phyloP scores from a whole-genome alignment of 2,797 vertebrate genomes.

The Margarornis squamiger region DNA sequence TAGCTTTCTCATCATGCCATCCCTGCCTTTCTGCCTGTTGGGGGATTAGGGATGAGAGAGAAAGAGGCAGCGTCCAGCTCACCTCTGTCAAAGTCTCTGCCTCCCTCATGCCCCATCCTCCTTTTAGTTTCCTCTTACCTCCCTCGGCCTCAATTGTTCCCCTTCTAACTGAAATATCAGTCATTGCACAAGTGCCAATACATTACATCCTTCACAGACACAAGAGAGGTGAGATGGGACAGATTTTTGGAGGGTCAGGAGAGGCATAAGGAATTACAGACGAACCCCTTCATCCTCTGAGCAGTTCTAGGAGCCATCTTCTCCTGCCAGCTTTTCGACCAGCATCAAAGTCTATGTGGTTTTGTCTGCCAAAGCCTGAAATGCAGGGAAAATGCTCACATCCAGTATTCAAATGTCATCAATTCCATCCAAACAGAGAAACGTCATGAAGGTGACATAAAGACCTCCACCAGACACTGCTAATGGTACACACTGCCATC shows the following conservation, averaged over 20 bases:
- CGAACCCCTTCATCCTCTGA: background rate
- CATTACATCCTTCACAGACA: background rate
- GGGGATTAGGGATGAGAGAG: background rate
- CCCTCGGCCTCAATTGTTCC: background rate
- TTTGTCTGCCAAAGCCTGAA: background rate
- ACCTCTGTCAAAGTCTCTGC: background rate
- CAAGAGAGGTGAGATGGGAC: background rate
- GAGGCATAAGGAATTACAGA: background rate
- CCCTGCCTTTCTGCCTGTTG: background rate
- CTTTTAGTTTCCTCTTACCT: background rate
- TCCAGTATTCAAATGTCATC: background rate
- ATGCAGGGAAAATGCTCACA: background rate
- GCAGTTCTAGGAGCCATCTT: background rate
- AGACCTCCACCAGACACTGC: background rate
- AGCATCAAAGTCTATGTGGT: background rate
- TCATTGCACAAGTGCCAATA: background rate
- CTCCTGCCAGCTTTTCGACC: background rate
- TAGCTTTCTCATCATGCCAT: background rate
- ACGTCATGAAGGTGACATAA: background rate
- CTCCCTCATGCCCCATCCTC: background rate
- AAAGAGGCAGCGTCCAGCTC: background rate
- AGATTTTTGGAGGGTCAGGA: background rate
- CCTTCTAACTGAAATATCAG: background rate
- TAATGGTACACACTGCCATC: rapidly evolving
- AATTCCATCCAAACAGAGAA: background rate